Percentiles rank a stretch among this genome's conserved stretches.
phyloP scores from a whole-genome alignment of 2,888 invertebrate species.

The Polia nebulosa region DNA sequence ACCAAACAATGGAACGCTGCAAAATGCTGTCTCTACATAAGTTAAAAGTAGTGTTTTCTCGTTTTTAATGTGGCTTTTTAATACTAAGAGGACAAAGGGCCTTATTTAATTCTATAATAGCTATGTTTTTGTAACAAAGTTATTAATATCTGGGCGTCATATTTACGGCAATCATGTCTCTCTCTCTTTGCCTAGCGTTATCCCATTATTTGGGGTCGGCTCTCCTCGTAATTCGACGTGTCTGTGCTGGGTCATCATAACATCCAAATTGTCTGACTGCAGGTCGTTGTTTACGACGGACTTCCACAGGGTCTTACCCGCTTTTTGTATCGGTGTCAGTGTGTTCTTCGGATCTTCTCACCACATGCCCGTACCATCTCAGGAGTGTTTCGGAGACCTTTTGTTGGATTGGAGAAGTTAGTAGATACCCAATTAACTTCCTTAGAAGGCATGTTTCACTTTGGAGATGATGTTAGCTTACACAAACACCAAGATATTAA shows the following conservation, averaged over 20 bases:
- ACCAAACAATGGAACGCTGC: conserved; percentile 61
- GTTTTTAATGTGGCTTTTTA: conserved; percentile 56
- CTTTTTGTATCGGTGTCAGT: too few species aligned
- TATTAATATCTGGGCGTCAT: neutral
- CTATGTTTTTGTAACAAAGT: conserved; percentile 9
- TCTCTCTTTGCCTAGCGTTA: too few species aligned
- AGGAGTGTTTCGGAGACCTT: too few species aligned
- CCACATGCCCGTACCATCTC: too few species aligned
- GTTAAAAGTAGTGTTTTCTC: conserved; percentile 51
- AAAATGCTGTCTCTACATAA: conserved; percentile 59
- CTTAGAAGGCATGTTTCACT: conserved; percentile 11
- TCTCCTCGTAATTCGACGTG: too few species aligned
- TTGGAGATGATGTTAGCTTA: conserved; percentile 13
- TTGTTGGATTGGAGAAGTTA: too few species aligned
- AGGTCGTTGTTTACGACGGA: too few species aligned
- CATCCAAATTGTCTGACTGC: too few species aligned
- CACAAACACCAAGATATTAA: conserved; percentile 18
- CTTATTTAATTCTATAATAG: conserved; percentile 31
- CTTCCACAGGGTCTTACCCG: too few species aligned
- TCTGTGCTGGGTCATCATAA: too few species aligned
- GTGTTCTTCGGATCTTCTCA: too few species aligned
- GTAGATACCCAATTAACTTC: conserved; percentile 21
- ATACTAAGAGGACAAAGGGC: conserved; percentile 48
- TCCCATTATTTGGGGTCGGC: too few species aligned
- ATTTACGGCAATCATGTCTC: conserved; percentile 9